These are phyloP conservation scores for Mus minutoides DNA, from an alignment of 2,797 vertebrate species.

Conservation along the genomic window DNA sequence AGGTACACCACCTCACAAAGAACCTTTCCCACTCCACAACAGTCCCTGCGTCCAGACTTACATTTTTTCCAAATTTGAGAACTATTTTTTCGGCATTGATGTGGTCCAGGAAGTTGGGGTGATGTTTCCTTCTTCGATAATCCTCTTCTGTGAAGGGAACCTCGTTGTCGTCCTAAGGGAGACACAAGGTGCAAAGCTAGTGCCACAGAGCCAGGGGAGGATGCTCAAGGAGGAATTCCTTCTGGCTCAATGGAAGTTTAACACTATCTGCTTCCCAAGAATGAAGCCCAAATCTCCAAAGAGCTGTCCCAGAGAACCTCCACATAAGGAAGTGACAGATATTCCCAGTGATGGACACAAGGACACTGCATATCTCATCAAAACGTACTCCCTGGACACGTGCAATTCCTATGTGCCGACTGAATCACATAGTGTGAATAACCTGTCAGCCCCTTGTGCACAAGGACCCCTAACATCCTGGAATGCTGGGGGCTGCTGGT, in stretches of 20 bases:
- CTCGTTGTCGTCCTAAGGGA: slow-evolving; percentile 89
- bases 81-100: slow-evolving; percentile 92
- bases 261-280: neutral
- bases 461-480: neutral
- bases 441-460: neutral
- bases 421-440: neutral
- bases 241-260: neutral
- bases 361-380: neutral
- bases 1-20: accelerated
- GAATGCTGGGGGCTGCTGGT: too few relatives aligned
- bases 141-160: slow-evolving; percentile 92
- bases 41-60: slow-evolving; percentile 80
- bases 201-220: accelerated
- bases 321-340: neutral
- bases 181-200: neutral
- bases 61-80: slow-evolving; percentile 93
- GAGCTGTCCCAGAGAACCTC: neutral
- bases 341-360: too few relatives aligned
- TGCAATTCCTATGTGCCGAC: neutral
- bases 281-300: neutral
- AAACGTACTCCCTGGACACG: neutral
- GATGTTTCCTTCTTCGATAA: slow-evolving; percentile 91
- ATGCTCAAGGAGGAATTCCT: neutral
- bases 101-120: slow-evolving; percentile 91
- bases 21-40: neutral